These are phyloP conservation scores for Pseudomyrmex pallidus DNA, from an alignment of 1,140 invertebrate species.

Conservation along the genomic window DNA sequence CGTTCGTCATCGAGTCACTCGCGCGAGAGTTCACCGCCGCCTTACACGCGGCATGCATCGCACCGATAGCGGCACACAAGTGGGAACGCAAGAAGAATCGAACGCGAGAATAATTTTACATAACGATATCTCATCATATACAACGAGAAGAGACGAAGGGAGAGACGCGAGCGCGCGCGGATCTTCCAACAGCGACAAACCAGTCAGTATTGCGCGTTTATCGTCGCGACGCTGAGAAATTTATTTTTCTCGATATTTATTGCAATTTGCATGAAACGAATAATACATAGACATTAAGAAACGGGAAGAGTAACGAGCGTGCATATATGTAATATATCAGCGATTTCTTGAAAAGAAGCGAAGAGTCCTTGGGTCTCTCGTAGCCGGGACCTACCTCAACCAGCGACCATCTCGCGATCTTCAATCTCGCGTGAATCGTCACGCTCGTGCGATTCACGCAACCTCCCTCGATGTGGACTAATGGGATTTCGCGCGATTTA, in stretches of 20 bases:
- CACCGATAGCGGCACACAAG: conserved; percentile 12
- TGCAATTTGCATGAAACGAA: neutral
- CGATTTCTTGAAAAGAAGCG: neutral
- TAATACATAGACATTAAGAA: too few relatives aligned
- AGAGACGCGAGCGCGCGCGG: too few relatives aligned
- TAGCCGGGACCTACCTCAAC: conserved; percentile 34
- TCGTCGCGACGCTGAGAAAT: too few relatives aligned
- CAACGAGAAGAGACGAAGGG: neutral
- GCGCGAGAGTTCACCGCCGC: neutral
- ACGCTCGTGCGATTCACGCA: neutral
- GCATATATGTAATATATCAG: too few relatives aligned
- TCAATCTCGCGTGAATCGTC: neutral
- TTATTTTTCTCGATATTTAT: too few relatives aligned
- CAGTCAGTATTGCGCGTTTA: neutral
- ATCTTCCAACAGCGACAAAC: neutral
- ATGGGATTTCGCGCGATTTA: neutral
- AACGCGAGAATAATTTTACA: conserved; percentile 41
- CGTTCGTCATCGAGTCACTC: neutral
- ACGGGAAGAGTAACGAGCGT: too few relatives aligned
- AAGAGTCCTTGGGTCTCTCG: neutral
- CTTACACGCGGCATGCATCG: neutral
- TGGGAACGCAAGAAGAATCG: conserved; percentile 1
- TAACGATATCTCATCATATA: conserved; percentile 3
- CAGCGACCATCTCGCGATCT: neutral
- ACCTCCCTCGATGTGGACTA: too few relatives aligned